Evolutionary conservation across 2,888 invertebrate genomes (phyloP).

Genomic region (Hemicrepidius hirtus): DNA sequence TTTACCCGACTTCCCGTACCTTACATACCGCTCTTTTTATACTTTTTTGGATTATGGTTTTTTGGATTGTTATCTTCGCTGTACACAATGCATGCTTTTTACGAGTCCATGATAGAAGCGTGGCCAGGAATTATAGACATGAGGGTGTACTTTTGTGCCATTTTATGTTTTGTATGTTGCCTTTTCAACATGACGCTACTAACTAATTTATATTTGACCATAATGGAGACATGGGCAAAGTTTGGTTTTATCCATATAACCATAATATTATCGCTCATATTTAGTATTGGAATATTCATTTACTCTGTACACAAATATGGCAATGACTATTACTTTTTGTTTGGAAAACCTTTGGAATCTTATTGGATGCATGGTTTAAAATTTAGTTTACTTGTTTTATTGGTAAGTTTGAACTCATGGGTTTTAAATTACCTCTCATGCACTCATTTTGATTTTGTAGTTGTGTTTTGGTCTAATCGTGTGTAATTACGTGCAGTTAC

Average conservation of each 20-base stretch:
- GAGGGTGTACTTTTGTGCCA: conserved; percentile 16
- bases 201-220: neutral
- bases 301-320: conserved; percentile 18
- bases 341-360: conserved; percentile 4
- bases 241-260: neutral
- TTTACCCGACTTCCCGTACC: conserved; percentile 17
- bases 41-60: conserved; percentile 24
- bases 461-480: neutral
- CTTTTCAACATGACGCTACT: conserved; percentile 10
- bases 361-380: conserved; percentile 31
- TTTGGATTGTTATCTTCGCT: conserved; percentile 8
- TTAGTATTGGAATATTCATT: conserved; percentile 10
- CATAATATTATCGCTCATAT: conserved; percentile 1
- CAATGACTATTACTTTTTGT: conserved; percentile 31
- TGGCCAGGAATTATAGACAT: neutral
- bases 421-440: conserved; percentile 1
- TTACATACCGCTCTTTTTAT: conserved; percentile 13
- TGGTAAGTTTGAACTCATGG: conserved; percentile 9
- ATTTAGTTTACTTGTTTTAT: neutral
- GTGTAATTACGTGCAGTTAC: neutral
- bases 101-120: conserved; percentile 20
- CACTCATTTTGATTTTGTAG: neutral
- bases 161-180: conserved; percentile 22
- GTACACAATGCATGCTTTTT: conserved; percentile 14
- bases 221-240: conserved; percentile 3